Evolutionary conservation across 2,113 vertebrate genomes (phyloP), one percentile per base, ranked within the genome.

Genomic region (Scomber scombrus): DNA sequence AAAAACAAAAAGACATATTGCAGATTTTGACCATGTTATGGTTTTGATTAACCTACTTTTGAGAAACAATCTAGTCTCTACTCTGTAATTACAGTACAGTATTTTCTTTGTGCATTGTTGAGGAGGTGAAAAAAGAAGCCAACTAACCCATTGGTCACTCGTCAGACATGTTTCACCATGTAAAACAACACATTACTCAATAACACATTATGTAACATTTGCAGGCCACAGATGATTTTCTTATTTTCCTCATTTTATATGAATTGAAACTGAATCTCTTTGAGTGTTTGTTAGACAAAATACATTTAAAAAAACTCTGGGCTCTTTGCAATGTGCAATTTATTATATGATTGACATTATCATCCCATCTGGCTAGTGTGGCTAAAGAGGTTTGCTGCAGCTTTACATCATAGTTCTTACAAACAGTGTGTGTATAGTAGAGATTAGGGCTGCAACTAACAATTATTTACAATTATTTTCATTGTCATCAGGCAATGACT

Each of bases 1-100:
- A 49, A 29, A n/a, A 47, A 51, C 8, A 71, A 45, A 71, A 45
- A 55, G 54, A 79, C 18, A 54, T 0, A 60, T 23, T 52, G 16
- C 19, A 56, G 54, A n/a, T 71, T 66, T 62, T 47, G 12, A 75
- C 8, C 29, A 31, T 2, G 4, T 50, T 54, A 26, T 46, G 46
- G 62, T 49, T 78, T 45, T 23, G 10, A 45, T 57, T 18, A 16
- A 60, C 16, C 23, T 19, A 40, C 26, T 29, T 26, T 62, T 50
- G 23, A 19, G 11, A n/a, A n/a, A 40, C 7, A 21, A 19, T 66
- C 11, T 63, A 13, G 1, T 19, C 45, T 29, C 1, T 56, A 5
- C 5, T 62, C 4, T 66, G 15, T 40, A 0, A n/a, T n/a, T 49
- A 26, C 23, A 26, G 13, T 43, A 51, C 10, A 11, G 43, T 50